phyloP scores from a whole-genome alignment of 2,113 vertebrate species.

The Lampris megalopsis region DNA sequence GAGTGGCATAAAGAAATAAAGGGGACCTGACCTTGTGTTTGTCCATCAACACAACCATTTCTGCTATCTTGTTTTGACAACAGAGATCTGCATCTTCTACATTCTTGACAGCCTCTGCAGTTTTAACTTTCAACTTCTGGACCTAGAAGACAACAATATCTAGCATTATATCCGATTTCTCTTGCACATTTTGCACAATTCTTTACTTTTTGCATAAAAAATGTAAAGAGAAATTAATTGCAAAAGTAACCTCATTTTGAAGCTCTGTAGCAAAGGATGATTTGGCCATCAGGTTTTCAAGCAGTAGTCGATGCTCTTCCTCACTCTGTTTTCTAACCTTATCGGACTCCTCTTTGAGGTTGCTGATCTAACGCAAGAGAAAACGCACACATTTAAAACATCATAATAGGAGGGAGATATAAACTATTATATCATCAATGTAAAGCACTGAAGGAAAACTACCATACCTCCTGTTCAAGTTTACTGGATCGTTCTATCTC shows the following conservation, averaged over 20 bases:
- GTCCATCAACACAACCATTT: slow-evolving; percentile 96
- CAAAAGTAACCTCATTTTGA: slow-evolving; percentile 81
- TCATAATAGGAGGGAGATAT: background rate
- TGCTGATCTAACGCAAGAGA: slow-evolving; percentile 79
- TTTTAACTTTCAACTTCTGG: slow-evolving; percentile 81
- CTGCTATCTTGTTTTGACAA: slow-evolving; percentile 93
- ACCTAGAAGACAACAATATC: slow-evolving; percentile 74
- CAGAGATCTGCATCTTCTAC: slow-evolving; percentile 88
- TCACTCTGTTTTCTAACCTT: slow-evolving; percentile 74
- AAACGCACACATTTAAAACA: background rate
- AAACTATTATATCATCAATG: background rate
- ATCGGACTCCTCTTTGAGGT: slow-evolving; percentile 83
- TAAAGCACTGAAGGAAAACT: background rate
- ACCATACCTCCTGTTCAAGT: slow-evolving; percentile 81
- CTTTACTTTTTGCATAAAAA: background rate
- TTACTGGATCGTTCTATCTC: slow-evolving; percentile 82
- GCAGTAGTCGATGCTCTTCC: slow-evolving; percentile 79
- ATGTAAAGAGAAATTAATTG: background rate
- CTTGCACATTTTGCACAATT: background rate
- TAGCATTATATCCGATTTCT: too few species aligned
- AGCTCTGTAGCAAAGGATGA: slow-evolving; percentile 83
- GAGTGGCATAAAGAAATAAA: background rate
- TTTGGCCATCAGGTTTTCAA: slow-evolving; percentile 83
- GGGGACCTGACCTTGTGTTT: slow-evolving; percentile 89
- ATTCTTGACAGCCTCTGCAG: slow-evolving; percentile 81